phyloP scores from a whole-genome alignment of 2,113 vertebrate genomes.

The Rhinolophus ferrumequinum region DNA sequence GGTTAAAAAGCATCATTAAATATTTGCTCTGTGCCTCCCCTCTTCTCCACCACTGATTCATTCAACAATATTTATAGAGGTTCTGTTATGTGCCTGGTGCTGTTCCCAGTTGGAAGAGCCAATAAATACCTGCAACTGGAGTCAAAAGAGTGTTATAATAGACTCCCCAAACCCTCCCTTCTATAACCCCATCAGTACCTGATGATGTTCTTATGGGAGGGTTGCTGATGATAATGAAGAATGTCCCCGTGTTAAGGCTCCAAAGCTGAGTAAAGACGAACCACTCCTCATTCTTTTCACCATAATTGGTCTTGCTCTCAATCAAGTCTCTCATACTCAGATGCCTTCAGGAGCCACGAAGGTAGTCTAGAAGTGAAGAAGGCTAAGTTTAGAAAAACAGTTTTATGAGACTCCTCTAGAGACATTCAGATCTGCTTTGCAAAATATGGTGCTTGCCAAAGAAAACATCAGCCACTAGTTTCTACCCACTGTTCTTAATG shows the following conservation, averaged over 20 bases:
- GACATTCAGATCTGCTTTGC: background rate
- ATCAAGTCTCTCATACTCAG: background rate
- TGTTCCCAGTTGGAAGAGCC: background rate
- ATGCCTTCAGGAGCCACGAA: background rate
- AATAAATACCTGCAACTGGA: background rate
- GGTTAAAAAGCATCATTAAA: background rate
- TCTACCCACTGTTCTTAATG: background rate
- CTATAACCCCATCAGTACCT: background rate
- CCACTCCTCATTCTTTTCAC: background rate
- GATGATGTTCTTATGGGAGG: background rate
- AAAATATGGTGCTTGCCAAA: background rate
- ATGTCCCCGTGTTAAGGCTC: background rate
- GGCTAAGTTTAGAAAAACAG: background rate
- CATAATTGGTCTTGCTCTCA: background rate
- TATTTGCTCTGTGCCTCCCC: background rate
- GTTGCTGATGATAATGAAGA: background rate
- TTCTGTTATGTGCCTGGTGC: background rate
- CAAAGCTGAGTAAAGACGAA: background rate
- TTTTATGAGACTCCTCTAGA: background rate
- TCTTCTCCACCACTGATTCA: background rate
- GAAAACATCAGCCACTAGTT: background rate
- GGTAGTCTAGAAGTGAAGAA: background rate
- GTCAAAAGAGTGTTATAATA: background rate
- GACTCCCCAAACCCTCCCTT: background rate
- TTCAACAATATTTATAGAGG: background rate